phyloP scores from a whole-genome alignment of 2,113 vertebrate genomes.

The Forbesichthys papilliferus region DNA sequence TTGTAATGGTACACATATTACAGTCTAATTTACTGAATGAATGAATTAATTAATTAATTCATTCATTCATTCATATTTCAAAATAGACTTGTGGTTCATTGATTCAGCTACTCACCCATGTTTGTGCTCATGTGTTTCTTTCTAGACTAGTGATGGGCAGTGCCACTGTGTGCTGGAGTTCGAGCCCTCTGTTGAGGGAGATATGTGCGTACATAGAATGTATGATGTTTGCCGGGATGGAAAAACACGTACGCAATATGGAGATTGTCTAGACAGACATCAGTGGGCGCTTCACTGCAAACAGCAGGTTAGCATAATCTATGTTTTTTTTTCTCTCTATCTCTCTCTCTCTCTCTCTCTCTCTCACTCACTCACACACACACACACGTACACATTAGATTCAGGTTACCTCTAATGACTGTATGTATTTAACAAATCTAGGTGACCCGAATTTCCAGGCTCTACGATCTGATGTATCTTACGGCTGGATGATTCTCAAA shows the following conservation, averaged over 20 bases:
- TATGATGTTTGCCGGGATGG: constrained; percentile 77
- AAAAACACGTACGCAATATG: constrained; percentile 79
- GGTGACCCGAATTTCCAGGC: no score
- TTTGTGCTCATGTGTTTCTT: not conserved
- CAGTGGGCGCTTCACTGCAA: constrained; percentile 83
- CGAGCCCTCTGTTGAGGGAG: constrained; percentile 33
- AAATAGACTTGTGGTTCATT: not conserved
- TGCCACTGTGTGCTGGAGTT: constrained; percentile 83
- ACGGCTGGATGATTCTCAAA: no score
- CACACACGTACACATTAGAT: constrained; percentile 4
- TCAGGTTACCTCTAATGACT: no score
- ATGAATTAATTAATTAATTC: not conserved
- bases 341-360: no score
- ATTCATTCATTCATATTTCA: not conserved
- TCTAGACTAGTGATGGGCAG: constrained; percentile 78
- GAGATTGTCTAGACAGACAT: constrained; percentile 77
- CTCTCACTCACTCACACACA: constrained; percentile 1
- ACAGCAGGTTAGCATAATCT: constrained; percentile 73
- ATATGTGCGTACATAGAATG: constrained; percentile 63
- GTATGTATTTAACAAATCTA: no score
- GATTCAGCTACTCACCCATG: not conserved
- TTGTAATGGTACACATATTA: not conserved
- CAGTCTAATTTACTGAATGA: not conserved
- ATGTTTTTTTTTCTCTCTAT: no score
- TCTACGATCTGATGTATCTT: no score